phyloP scores from a whole-genome alignment of 2,888 invertebrate species.

The Lottia scabra region DNA sequence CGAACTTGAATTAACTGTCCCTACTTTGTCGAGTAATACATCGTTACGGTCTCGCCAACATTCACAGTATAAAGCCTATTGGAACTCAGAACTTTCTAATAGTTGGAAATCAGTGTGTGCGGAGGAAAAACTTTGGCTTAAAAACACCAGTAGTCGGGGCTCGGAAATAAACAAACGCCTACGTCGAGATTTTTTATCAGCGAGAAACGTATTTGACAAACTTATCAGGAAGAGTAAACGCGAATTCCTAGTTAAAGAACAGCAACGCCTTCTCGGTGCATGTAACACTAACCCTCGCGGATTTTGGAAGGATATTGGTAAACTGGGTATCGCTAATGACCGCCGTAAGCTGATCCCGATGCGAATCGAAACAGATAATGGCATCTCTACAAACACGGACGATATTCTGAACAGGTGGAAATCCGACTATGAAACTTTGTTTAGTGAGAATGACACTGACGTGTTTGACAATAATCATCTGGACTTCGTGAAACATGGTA shows the following conservation, averaged over 20 bases:
- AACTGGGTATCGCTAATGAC: background rate
- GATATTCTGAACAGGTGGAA: background rate
- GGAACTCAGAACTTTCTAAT: background rate
- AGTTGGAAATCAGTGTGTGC: background rate
- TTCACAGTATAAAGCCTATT: background rate
- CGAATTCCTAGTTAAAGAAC: background rate
- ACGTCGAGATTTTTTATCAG: no score
- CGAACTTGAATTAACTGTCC: no score
- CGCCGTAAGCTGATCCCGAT: no score
- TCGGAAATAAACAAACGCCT: no score
- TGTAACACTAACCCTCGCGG: background rate
- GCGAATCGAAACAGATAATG: background rate
- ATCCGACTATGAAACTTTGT: background rate
- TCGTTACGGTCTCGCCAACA: background rate
- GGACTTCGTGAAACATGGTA: no score
- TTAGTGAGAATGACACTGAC: background rate
- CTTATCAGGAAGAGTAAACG: background rate
- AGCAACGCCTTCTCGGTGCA: background rate
- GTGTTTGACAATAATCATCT: no score
- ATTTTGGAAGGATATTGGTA: background rate
- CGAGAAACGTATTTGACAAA: background rate
- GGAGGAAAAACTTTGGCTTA: background rate
- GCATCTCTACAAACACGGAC: background rate
- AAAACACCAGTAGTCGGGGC: background rate
- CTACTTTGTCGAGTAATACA: background rate